Percentiles rank a stretch among this genome's conserved stretches.
phyloP scores from a whole-genome alignment of 2,113 vertebrate genomes.

The Notothenia coriiceps region DNA sequence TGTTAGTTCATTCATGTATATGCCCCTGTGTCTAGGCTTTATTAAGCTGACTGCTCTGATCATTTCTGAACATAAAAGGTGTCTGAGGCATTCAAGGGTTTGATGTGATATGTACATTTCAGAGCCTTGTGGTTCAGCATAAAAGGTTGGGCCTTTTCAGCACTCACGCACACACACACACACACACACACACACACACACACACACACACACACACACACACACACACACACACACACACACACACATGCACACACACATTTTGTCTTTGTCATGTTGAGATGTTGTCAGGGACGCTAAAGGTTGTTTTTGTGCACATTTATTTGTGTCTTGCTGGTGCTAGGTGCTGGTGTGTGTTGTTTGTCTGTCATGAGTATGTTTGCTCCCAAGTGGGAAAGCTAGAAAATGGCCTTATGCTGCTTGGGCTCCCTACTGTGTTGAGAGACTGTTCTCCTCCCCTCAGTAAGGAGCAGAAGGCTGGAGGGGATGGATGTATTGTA shows the following conservation, averaged over 20 bases:
- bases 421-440: conserved; percentile 31
- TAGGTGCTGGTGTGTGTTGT: background rate
- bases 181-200: too few relatives aligned
- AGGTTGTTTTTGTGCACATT: conserved; percentile 46
- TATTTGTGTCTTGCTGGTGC: conserved; percentile 27
- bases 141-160: conserved; percentile 35
- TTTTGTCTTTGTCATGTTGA: conserved; percentile 42
- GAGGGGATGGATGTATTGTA: conserved; percentile 5
- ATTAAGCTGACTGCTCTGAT: conserved; percentile 42
- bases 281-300: conserved; percentile 29
- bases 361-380: background rate
- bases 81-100: conserved; percentile 23
- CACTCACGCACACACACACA: background rate
- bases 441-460: conserved; percentile 41
- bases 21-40: background rate
- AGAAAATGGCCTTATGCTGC: conserved; percentile 44
- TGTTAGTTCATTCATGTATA: conserved; percentile 29
- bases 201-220: conserved; percentile 10
- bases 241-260: background rate
- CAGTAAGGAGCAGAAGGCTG: conserved; percentile 22
- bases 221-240: conserved; percentile 3
- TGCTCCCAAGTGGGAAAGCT: conserved; percentile 37
- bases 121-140: conserved; percentile 20
- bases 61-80: conserved; percentile 17
- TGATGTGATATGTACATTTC: conserved; percentile 39